A percentile compares a stretch with the other conserved stretches of the same genome.
phyloP scores from a whole-genome alignment of 2,113 vertebrate genomes.

The Phylloscopus trochiloides region DNA sequence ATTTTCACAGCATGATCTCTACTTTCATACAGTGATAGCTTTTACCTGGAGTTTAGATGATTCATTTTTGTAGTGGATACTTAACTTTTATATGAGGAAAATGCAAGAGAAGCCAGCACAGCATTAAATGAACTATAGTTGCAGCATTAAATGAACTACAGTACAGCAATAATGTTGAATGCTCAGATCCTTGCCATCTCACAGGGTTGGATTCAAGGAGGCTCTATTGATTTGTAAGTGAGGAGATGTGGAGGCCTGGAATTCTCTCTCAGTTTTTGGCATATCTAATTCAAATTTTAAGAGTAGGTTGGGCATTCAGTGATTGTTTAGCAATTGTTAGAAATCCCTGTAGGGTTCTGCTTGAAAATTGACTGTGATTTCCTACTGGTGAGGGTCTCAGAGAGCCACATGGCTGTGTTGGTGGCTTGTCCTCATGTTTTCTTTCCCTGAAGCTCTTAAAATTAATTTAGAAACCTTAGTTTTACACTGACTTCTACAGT shows the following conservation, averaged over 20 bases:
- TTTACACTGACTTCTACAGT: neutral
- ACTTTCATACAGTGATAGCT: conserved; percentile 73
- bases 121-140: conserved; percentile 67
- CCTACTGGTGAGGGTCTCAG: neutral
- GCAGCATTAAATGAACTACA: conserved; percentile 62
- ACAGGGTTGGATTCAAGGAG: conserved; percentile 14
- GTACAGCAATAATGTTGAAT: conserved; percentile 44
- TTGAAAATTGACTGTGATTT: neutral
- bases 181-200: neutral
- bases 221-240: neutral
- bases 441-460: neutral
- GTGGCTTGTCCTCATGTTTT: neutral
- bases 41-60: conserved; percentile 76
- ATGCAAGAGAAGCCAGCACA: conserved; percentile 68
- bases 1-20: conserved; percentile 75
- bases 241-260: neutral
- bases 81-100: conserved; percentile 75
- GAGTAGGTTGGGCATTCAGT: neutral
- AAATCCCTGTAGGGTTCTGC: neutral
- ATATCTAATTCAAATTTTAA: neutral
- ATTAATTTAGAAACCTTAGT: neutral
- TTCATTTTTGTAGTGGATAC: conserved; percentile 76
- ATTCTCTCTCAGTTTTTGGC: conserved; percentile 4
- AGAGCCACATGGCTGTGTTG: neutral
- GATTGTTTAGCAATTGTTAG: neutral